Conservation (phyloP, 2,797 vertebrate genomes). For the Takifugu ocellatus region DNA sequence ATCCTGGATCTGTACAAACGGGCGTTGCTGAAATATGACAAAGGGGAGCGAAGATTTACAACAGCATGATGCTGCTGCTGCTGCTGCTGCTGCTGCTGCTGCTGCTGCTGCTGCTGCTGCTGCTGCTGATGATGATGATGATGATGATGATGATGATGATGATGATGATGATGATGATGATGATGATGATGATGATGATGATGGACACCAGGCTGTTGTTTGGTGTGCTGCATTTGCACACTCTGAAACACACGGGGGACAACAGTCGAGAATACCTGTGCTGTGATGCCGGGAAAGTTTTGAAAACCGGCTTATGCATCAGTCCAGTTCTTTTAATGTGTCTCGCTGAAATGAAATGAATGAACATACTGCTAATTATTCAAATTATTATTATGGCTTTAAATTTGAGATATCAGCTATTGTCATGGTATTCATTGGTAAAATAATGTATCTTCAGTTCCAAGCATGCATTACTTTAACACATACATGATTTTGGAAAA, state of each 20-base stretch:
- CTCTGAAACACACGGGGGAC: conserved; percentile 75
- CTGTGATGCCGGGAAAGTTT: conserved; percentile 13
- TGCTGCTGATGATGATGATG: too few relatives aligned
- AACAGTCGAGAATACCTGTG: conserved; percentile 47
- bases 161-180: too few relatives aligned
- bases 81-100: conserved; percentile 44
- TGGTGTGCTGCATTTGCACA: conserved; percentile 31
- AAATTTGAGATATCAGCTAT: conserved; percentile 57
- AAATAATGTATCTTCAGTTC: conserved; percentile 24
- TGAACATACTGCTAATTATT: conserved; percentile 28
- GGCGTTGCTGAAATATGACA: conserved; percentile 84
- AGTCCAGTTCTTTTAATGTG: conserved; percentile 14
- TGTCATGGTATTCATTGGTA: too few relatives aligned
- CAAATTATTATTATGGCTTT: conserved; percentile 48
- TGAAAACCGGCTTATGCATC: conserved; percentile 25
- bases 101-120: too few relatives aligned
- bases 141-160: too few relatives aligned
- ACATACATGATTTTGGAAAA: conserved; percentile 57
- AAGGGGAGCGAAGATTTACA: conserved; percentile 81
- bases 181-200: conserved; percentile 70
- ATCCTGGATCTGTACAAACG: conserved; percentile 88
- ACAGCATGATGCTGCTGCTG: conserved; percentile 80
- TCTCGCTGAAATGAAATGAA: conserved; percentile 57
- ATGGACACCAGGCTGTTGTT: conserved; percentile 71
- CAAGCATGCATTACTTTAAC: conserved; percentile 78